Base-by-base conservation (phyloP, 2,888 invertebrate species). In the Neoitamus cyanurus region DNA sequence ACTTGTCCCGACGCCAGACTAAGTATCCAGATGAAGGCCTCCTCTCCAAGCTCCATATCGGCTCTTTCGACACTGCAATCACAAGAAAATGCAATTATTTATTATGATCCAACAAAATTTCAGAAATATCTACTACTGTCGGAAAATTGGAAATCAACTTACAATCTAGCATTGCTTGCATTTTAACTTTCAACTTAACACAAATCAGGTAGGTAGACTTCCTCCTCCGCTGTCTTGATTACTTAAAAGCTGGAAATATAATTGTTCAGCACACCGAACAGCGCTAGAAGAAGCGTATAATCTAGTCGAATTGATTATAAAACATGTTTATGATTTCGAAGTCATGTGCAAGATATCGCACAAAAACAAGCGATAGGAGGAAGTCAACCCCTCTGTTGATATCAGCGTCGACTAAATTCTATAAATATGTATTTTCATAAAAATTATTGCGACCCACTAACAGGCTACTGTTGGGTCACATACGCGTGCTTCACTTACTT, bases 31-130 rank as follows among this genome's bases (percentile, higher is more conserved):
- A 91, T 15, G 92, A 92, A 77, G 90, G 91, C 13, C 91, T 88
- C 7, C 92, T 88, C 86, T 92, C 92, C 87, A 92, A 87, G 86
- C 90, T 91, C 92, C 92, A 92, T 85, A 90, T 90, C 1, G 92
- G 92, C 87, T 91, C 88, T 37, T 86, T 89, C 86, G 89, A 88
- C 25, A 90, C 90, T 90, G 82, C n/a, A 85, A 84, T 73, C 37
- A 31, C 72, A 20, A n/a, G 70, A 0, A 86, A 88, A 31, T 13
- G 70, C 34, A n/a, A n/a, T 70, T 31, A 0, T 70, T 9, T n/a
- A n/a, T n/a, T 31, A n/a, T 1, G 48, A 48, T 70, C 15, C 6
- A 30, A n/a, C 3, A 70, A 28, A 28, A 0, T 69, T 30, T 30
- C n/a, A 30, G 1, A 70, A 30, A 7, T 70, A 6, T n/a, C 13